Evolutionary conservation across 2,113 vertebrate species (phyloP).

Genomic region (Lepus timidus): DNA sequence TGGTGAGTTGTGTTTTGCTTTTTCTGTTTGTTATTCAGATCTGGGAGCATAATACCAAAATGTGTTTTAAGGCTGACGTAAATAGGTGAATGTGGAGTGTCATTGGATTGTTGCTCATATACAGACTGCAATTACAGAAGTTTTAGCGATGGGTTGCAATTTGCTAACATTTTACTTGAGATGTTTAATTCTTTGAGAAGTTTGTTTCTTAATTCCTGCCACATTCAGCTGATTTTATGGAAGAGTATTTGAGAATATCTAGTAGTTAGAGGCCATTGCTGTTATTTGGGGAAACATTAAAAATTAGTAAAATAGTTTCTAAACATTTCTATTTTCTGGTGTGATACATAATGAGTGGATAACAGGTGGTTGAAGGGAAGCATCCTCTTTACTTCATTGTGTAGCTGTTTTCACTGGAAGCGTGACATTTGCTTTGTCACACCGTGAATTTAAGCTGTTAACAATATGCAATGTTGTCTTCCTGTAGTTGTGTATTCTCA

Average conservation of each 20-base stretch:
- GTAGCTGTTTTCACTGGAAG: background rate
- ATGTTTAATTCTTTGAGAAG: background rate
- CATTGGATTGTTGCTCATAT: background rate
- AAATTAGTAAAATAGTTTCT: background rate
- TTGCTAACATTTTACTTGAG: constrained; percentile 42
- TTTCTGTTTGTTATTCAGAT: constrained; percentile 66
- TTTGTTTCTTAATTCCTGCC: background rate
- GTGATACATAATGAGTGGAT: background rate
- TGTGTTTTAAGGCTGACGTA: background rate
- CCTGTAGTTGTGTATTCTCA: background rate
- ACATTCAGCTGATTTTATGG: background rate
- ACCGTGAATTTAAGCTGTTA: constrained; percentile 18
- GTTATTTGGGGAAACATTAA: constrained; percentile 17
- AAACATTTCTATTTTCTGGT: background rate
- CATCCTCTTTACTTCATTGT: background rate
- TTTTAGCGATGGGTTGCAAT: background rate
- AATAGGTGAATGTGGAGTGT: background rate
- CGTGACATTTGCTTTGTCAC: background rate
- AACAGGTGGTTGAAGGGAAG: background rate
- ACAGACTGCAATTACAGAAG: background rate
- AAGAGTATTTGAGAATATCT: background rate
- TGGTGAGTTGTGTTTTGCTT: constrained; percentile 73
- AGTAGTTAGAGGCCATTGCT: background rate
- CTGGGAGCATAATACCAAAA: background rate
- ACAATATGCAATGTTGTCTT: background rate